These are phyloP conservation scores for Leptinotarsa juncta DNA, from an alignment of 2,888 invertebrate genomes.

Conservation along the genomic window DNA sequence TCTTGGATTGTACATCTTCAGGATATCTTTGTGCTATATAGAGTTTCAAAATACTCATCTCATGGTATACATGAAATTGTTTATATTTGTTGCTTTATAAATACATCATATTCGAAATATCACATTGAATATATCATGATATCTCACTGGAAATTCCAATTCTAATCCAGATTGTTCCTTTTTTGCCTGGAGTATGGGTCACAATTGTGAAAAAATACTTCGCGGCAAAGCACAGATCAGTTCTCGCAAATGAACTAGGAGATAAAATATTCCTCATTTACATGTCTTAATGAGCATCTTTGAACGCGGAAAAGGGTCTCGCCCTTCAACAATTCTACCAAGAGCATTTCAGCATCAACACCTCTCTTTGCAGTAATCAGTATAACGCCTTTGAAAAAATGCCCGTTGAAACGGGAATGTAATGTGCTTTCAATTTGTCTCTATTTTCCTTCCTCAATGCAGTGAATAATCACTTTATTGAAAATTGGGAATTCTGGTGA, in stretches of 20 bases:
- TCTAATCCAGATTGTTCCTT: background rate
- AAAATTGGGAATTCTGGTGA: background rate
- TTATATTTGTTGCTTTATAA: too few species aligned
- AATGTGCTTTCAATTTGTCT: constrained; percentile 16
- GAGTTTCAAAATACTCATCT: too few species aligned
- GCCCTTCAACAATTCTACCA: constrained; percentile 15
- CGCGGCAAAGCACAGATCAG: constrained; percentile 13
- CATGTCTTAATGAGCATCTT: constrained; percentile 21
- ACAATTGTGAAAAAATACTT: background rate
- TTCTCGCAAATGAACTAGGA: constrained; percentile 14
- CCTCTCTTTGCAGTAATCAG: constrained; percentile 13
- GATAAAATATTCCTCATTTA: constrained; percentile 18
- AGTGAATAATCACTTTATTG: constrained; percentile 6
- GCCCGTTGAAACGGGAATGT: background rate
- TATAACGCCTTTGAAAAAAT: constrained; percentile 11
- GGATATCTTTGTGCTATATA: too few species aligned
- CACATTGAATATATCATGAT: too few species aligned
- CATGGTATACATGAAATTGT: too few species aligned
- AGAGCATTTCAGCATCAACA: constrained; percentile 5
- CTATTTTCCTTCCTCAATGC: constrained; percentile 6
- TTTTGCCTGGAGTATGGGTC: background rate
- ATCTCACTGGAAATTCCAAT: too few species aligned
- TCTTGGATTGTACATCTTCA: too few species aligned
- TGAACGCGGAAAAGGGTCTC: constrained; percentile 10
- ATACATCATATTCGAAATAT: too few species aligned